These are phyloP conservation scores for Eidolon helvum DNA, from an alignment of 2,113 vertebrate species.

Conservation along the genomic window DNA sequence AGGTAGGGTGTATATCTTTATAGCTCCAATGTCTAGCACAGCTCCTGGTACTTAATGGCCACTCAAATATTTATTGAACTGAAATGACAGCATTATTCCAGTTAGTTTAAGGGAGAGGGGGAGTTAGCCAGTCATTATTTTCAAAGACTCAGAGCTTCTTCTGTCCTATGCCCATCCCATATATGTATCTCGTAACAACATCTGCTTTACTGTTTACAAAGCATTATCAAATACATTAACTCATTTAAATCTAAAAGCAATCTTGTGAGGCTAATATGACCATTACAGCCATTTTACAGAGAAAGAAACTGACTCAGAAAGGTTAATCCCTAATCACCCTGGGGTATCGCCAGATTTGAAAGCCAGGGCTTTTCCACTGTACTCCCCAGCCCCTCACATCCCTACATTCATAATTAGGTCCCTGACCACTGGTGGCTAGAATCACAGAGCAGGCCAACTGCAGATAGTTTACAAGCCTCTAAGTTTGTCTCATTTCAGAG, in stretches of 20 bases:
- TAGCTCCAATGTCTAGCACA: background rate
- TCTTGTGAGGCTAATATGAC: background rate
- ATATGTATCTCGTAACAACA: background rate
- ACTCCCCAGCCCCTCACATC: background rate
- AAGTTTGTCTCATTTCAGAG: background rate
- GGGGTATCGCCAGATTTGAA: background rate
- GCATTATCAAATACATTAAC: background rate
- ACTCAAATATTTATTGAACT: background rate
- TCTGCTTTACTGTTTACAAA: background rate
- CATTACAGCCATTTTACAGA: background rate
- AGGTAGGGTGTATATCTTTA: background rate
- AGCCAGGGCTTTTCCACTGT: background rate
- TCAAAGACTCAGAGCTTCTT: background rate
- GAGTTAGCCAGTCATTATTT: background rate
- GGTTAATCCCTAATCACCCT: background rate
- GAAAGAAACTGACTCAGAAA: background rate
- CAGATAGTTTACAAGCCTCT: background rate
- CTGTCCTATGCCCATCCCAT: background rate
- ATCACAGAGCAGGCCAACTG: background rate
- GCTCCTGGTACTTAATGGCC: background rate
- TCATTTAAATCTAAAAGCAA: background rate
- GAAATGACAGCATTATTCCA: background rate
- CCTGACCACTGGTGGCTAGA: background rate
- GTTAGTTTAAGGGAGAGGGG: background rate
- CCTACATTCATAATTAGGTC: background rate